phyloP scores from a whole-genome alignment of 2,113 vertebrate species.

The Misgurnus mizolepis region DNA sequence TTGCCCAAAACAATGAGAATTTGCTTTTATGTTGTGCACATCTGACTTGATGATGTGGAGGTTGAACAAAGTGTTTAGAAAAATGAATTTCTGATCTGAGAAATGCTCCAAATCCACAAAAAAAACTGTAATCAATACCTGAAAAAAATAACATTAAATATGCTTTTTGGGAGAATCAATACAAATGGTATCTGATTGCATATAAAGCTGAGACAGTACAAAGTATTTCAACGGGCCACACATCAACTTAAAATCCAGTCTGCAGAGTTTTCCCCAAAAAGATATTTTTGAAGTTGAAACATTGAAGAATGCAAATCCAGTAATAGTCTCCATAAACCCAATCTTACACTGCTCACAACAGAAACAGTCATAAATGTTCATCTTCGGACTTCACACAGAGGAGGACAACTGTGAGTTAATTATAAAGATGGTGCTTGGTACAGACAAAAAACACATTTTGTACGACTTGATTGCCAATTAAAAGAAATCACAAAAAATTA shows the following conservation, averaged over 20 bases:
- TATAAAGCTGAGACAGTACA: no score
- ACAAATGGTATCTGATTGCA: background rate
- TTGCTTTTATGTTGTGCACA: no score
- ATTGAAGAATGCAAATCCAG: background rate
- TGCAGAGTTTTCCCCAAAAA: background rate
- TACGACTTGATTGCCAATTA: conserved; percentile 51
- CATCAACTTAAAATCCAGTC: no score
- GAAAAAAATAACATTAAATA: background rate
- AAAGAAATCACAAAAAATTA: conserved; percentile 51
- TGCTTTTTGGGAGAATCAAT: background rate
- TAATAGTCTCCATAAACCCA: conserved; percentile 21
- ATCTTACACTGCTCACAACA: conserved; percentile 30
- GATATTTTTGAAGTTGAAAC: no score
- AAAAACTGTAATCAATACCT: background rate
- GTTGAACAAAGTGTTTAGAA: no score
- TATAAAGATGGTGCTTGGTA: conserved; percentile 49
- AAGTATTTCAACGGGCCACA: background rate
- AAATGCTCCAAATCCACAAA: no score
- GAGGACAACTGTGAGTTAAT: conserved; percentile 49
- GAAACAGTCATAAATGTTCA: conserved; percentile 38
- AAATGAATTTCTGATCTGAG: no score
- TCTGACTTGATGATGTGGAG: no score
- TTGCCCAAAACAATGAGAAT: no score
- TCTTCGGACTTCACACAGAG: conserved; percentile 36
- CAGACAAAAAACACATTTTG: conserved; percentile 47